These are phyloP conservation scores for Manacus vitellinus DNA, from an alignment of 2,113 vertebrate genomes.

Conservation along the genomic window DNA sequence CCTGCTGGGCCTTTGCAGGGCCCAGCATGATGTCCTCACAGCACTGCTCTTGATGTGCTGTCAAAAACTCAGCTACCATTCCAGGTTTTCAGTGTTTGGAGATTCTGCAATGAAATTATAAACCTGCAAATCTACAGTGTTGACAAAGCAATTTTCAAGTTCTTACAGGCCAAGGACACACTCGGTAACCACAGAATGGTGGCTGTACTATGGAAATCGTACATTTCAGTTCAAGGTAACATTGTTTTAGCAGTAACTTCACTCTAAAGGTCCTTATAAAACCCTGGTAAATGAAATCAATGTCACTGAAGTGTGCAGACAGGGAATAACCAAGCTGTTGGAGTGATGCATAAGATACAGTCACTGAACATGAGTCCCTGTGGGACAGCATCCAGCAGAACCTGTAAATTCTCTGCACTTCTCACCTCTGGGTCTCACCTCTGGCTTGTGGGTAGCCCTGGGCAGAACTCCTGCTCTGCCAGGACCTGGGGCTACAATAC, in stretches of 20 bases:
- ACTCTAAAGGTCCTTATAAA: background rate
- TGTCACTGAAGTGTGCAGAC: accelerated
- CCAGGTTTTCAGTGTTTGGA: background rate
- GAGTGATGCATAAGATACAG: background rate
- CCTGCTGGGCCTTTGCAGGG: accelerated
- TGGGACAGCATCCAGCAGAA: background rate
- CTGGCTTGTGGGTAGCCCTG: accelerated
- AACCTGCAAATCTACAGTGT: background rate
- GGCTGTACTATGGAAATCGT: accelerated
- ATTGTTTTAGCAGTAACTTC: background rate
- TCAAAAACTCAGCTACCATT: background rate
- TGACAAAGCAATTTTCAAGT: background rate
- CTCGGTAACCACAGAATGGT: accelerated
- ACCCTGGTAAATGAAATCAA: background rate
- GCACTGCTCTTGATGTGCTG: background rate
- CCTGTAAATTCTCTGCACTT: background rate
- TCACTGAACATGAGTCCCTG: accelerated
- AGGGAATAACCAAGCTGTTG: background rate
- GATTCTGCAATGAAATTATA: background rate
- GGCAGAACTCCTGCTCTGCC: background rate
- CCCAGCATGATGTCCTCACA: accelerated
- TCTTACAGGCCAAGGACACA: background rate
- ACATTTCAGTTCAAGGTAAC: accelerated
- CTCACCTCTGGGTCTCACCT: background rate
- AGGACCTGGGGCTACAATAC: background rate